A percentile compares a stretch with the other conserved stretches of the same genome.
These are phyloP conservation scores for Cygnus buccinator DNA, from an alignment of 2,113 vertebrate genomes.

Conservation along the genomic window DNA sequence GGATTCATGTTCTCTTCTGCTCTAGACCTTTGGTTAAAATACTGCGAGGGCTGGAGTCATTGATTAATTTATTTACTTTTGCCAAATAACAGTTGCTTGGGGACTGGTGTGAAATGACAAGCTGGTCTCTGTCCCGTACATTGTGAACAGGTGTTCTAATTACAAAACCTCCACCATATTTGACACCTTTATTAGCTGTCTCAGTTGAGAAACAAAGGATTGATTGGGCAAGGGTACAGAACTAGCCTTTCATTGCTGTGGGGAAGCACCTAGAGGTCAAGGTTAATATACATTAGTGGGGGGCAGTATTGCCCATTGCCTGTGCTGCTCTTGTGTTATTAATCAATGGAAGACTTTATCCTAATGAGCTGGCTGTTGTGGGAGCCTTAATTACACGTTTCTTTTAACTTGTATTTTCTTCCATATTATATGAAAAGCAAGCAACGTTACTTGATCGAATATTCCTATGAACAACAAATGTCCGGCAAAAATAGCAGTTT, in stretches of 20 bases:
- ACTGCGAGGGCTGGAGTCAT: fast-evolving
- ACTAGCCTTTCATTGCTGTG: slow-evolving; percentile 49
- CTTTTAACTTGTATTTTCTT: background rate
- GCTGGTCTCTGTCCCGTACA: slow-evolving; percentile 28
- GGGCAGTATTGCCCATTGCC: slow-evolving; percentile 37
- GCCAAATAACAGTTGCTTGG: background rate
- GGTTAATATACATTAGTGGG: slow-evolving; percentile 55
- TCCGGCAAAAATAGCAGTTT: background rate
- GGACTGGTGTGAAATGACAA: slow-evolving; percentile 32
- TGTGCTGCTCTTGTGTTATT: slow-evolving; percentile 19
- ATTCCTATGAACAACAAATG: background rate
- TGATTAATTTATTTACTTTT: background rate
- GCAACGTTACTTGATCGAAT: background rate
- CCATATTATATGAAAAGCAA: background rate
- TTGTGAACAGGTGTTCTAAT: slow-evolving; percentile 51
- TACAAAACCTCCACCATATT: slow-evolving; percentile 31
- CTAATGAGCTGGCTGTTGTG: background rate
- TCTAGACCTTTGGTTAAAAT: background rate
- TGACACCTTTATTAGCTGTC: slow-evolving; percentile 62
- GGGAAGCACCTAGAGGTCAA: slow-evolving; percentile 66
- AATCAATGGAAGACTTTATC: slow-evolving; percentile 38
- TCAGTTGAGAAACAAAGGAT: slow-evolving; percentile 49
- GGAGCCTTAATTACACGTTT: background rate
- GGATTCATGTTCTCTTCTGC: background rate
- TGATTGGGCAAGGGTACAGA: slow-evolving; percentile 25